Evolutionary conservation across 1,140 invertebrate species (phyloP).

Genomic region (Temnothorax curvispinosus): DNA sequence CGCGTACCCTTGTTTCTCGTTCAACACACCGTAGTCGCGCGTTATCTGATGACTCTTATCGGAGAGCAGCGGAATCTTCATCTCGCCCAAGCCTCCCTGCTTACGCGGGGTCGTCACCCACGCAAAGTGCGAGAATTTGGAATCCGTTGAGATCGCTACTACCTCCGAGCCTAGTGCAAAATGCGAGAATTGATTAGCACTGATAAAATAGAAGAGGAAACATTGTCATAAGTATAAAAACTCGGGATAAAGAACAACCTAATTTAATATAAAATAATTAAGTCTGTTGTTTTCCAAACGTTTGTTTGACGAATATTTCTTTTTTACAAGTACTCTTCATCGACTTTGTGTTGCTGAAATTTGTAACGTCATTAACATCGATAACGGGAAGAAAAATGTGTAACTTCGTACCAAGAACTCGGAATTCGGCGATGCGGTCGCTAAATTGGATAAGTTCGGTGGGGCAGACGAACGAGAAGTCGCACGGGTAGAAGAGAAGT

Average conservation of each 20-base stretch:
- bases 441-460: slow-evolving; percentile 97
- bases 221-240: background rate
- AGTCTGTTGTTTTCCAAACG: background rate
- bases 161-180: slow-evolving; percentile 88
- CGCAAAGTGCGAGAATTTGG: slow-evolving; percentile 94
- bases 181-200: background rate
- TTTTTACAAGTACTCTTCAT: background rate
- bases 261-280: background rate
- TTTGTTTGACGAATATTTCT: background rate
- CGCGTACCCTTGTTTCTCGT: slow-evolving; percentile 95
- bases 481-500: slow-evolving; percentile 91
- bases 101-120: slow-evolving; percentile 97
- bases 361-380: background rate
- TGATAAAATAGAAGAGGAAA: background rate
- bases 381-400: background rate
- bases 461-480: slow-evolving; percentile 96
- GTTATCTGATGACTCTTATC: slow-evolving; percentile 95
- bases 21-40: slow-evolving; percentile 94
- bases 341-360: background rate
- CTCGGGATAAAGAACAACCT: background rate
- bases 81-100: slow-evolving; percentile 96
- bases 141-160: slow-evolving; percentile 94
- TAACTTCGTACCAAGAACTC: slow-evolving; percentile 87
- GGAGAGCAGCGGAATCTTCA: slow-evolving; percentile 97
- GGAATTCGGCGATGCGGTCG: slow-evolving; percentile 93